A percentile compares a stretch with the other conserved stretches of the same genome.
phyloP scores from a whole-genome alignment of 2,888 invertebrate species.

The Scrobipalpa atriplicella region DNA sequence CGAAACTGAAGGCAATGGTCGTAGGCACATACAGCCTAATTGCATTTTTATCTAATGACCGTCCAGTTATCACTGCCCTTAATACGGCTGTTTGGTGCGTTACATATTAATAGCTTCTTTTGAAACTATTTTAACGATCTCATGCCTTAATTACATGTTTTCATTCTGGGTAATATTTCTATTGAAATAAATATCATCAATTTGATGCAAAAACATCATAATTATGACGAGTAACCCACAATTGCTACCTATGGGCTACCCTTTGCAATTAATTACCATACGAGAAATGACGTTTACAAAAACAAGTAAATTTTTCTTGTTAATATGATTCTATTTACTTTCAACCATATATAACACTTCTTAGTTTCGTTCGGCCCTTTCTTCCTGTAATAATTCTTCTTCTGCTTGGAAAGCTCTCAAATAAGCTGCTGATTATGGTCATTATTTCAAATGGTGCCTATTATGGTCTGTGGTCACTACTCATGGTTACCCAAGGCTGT shows the following conservation, averaged over 20 bases:
- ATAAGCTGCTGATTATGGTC: background rate
- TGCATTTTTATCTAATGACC: constrained; percentile 72
- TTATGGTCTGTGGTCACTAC: background rate
- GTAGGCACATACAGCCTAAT: constrained; percentile 60
- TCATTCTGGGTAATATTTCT: background rate
- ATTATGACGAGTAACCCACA: no score
- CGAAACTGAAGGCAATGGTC: constrained; percentile 37
- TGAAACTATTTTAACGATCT: constrained; percentile 53
- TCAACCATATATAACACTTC: no score
- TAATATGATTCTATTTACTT: no score
- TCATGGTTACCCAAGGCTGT: background rate
- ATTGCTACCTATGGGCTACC: no score
- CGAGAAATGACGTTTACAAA: no score
- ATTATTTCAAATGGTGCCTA: background rate
- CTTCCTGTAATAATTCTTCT: no score
- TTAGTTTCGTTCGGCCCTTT: no score
- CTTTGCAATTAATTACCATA: no score
- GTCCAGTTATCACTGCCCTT: constrained; percentile 63
- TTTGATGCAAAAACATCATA: background rate
- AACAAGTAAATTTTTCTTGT: no score
- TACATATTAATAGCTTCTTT: constrained; percentile 47
- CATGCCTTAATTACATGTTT: constrained; percentile 31
- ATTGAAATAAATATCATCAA: background rate
- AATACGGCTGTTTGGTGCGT: constrained; percentile 52
- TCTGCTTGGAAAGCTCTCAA: background rate